Evolutionary conservation across 2,113 vertebrate species (phyloP), one percentile per base, ranked within the genome.

Genomic region (Clarias batrachus): DNA sequence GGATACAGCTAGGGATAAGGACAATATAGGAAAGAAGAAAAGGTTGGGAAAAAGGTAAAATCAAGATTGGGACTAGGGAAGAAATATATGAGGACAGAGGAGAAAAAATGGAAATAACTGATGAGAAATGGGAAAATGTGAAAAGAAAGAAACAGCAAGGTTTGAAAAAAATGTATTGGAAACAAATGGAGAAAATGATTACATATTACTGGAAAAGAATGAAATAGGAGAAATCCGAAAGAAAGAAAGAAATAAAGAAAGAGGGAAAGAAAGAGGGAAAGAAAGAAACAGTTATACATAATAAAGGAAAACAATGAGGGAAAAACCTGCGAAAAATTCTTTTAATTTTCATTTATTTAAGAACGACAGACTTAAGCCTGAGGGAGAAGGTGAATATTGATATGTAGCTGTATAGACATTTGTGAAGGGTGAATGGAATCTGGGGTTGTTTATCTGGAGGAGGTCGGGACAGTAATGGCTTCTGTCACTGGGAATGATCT

Each of bases 391-490:
- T 59, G 10, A 30, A 73, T 85, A 85, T 85, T 85, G 83, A 85
- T 82, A 85, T 74, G 74, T 74, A 60, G 81, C 62, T 54, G 68
- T 85, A 85, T 81, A 86, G 89, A 79, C 17, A 85, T 85, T 88
- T 84, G 92, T 92, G 93, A 87, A 93, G 91, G 92, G 91, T 92
- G 92, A 91, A 94, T 94, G 92, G 93, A 95, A 94, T 91, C 86
- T 87, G 92, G 89, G 89, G 91, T 94, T 93, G 95, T 95, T 94
- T 95, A 94, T 93, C 94, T 91, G 92, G 93, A 91, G 77, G 91
- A 95, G 96, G 96, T 96, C 96, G 96, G 17, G 82, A 94, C 93
- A 94, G 93, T 95, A 94, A 96, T 96, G 95, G 92, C 90, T 95
- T 93, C 92, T 94, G 95, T 93, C 94, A 94, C 90, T 92, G 93